A percentile compares a stretch with the other conserved stretches of the same genome.
Conservation (phyloP, 2,888 invertebrate genomes). For the Cactoblastis cactorum region DNA sequence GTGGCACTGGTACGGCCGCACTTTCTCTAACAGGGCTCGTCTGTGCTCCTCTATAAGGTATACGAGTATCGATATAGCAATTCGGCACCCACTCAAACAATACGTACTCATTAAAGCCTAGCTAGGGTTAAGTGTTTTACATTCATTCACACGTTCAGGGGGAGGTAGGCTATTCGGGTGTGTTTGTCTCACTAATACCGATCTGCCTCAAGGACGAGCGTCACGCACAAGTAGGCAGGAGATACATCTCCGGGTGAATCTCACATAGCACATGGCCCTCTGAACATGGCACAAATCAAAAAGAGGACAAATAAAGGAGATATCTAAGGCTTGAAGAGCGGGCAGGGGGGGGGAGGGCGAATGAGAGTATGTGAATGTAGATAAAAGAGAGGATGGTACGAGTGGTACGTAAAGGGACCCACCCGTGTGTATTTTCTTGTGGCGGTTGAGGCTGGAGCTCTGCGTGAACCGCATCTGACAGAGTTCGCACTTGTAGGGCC, state of each 20-base stretch:
- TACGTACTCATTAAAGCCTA: conserved; percentile 51
- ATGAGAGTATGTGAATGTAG: conserved; percentile 28
- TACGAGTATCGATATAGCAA: conserved; percentile 75
- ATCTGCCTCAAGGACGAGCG: conserved; percentile 63
- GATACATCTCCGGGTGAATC: conserved; percentile 82
- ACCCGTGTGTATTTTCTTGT: conserved; percentile 85
- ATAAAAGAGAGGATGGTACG: conserved; percentile 45
- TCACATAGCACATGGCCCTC: conserved; percentile 82
- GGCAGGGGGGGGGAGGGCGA: conserved; percentile 34
- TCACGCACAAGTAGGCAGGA: conserved; percentile 57
- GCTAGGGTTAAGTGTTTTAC: conserved; percentile 38
- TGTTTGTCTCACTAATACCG: conserved; percentile 49
- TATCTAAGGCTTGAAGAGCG: conserved; percentile 22
- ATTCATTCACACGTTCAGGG: conserved; percentile 72
- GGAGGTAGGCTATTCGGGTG: conserved; percentile 59
- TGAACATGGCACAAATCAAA: conserved; percentile 67
- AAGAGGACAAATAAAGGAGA: conserved; percentile 32
- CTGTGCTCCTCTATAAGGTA: conserved; percentile 80
- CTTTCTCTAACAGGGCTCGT: conserved; percentile 81
- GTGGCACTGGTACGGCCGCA: conserved; percentile 85
- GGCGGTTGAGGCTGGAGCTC: conserved; percentile 85
- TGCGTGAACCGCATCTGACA: conserved; percentile 85
- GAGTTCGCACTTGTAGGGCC: conserved; percentile 83
- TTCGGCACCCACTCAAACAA: conserved; percentile 61
- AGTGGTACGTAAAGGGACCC: conserved; percentile 46